These are phyloP conservation scores for Rugalucina vietnamica DNA, from an alignment of 2,888 invertebrate genomes.

Conservation along the genomic window DNA sequence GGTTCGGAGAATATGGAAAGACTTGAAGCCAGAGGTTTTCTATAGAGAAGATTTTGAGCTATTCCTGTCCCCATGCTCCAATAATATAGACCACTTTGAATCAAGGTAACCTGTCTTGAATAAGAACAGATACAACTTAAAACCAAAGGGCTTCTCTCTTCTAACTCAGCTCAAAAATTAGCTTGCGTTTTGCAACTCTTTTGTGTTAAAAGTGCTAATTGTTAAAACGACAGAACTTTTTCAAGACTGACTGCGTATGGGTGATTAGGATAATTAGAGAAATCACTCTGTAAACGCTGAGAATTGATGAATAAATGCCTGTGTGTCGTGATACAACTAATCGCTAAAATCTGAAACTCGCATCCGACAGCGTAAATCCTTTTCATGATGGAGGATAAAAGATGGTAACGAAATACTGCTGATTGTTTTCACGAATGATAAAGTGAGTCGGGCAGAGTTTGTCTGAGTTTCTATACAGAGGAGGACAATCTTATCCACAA, in stretches of 20 bases:
- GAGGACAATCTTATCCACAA: neutral
- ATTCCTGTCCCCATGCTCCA: too few relatives aligned
- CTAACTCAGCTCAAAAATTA: too few relatives aligned
- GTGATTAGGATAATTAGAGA: slow-evolving; percentile 2
- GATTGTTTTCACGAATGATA: neutral
- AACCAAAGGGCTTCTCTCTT: too few relatives aligned
- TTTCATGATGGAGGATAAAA: slow-evolving; percentile 7
- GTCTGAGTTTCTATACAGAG: neutral
- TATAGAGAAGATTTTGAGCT: too few relatives aligned
- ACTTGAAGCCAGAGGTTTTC: too few relatives aligned
- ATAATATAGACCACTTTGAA: too few relatives aligned
- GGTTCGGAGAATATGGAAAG: too few relatives aligned
- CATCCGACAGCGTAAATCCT: slow-evolving; percentile 16
- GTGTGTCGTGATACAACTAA: neutral
- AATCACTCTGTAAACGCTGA: neutral
- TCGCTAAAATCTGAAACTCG: slow-evolving; percentile 9
- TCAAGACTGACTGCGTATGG: neutral
- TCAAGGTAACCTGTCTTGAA: too few relatives aligned
- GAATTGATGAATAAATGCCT: neutral
- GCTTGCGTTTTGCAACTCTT: neutral
- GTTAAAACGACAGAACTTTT: neutral
- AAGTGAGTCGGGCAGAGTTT: neutral
- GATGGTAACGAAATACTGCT: slow-evolving; percentile 2
- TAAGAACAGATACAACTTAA: too few relatives aligned
- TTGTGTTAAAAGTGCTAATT: neutral